These are phyloP conservation scores for Melangyna quadrimaculata DNA, from an alignment of 2,888 invertebrate genomes.

Conservation along the genomic window DNA sequence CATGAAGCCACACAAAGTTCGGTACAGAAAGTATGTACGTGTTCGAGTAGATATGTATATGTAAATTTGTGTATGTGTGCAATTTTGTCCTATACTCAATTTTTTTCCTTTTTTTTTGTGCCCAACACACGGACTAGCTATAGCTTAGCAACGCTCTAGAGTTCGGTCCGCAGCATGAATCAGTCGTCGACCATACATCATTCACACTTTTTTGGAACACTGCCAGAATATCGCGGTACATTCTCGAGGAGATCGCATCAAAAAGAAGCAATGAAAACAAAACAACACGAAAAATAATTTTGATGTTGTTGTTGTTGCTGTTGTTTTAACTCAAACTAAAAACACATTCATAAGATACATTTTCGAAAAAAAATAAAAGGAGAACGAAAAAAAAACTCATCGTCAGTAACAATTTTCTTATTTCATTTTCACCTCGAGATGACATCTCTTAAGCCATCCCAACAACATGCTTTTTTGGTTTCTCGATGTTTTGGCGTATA, in stretches of 20 bases:
- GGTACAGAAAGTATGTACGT: slow-evolving; percentile 17
- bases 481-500: slow-evolving; percentile 55
- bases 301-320: slow-evolving; percentile 31
- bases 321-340: slow-evolving; percentile 7
- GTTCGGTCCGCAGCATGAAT: slow-evolving; percentile 62
- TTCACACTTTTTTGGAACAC: slow-evolving; percentile 67
- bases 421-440: slow-evolving; percentile 67
- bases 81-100: slow-evolving; percentile 8
- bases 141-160: slow-evolving; percentile 23
- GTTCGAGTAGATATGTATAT: neutral
- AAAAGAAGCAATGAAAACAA: slow-evolving; percentile 11
- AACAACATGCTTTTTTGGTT: slow-evolving; percentile 32
- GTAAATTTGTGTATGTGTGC: neutral
- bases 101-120: neutral
- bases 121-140: neutral
- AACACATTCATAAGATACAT: slow-evolving; percentile 6
- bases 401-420: slow-evolving; percentile 64
- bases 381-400: neutral
- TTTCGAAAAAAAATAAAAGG: slow-evolving; percentile 12
- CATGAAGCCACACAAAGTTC: slow-evolving; percentile 52
- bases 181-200: slow-evolving; percentile 71
- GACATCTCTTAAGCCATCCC: slow-evolving; percentile 53
- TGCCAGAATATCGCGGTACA: slow-evolving; percentile 64
- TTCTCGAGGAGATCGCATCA: slow-evolving; percentile 56
- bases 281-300: slow-evolving; percentile 59